Evolutionary conservation across 2,113 vertebrate genomes (phyloP), one percentile per base, ranked within the genome.

Genomic region (Pristiophorus japonicus): DNA sequence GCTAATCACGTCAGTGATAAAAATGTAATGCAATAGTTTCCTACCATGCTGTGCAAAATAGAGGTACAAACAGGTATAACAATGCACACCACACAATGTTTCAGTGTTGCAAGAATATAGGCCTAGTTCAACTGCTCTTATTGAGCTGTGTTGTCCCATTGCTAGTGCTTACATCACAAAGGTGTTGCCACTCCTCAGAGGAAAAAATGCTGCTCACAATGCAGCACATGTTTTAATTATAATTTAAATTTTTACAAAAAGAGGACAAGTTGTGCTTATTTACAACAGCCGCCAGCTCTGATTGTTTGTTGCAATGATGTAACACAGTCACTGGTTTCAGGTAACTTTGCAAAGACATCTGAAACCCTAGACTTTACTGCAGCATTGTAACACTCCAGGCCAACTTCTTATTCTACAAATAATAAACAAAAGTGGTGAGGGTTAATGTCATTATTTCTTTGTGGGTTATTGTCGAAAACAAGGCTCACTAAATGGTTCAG

Each of bases 201-300:
- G 12, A 59, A 90, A 59, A 59, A 59, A 1, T 51, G 87, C 47
- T 90, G 51, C 51, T 59, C 51, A 34, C 51, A 90, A 90, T 59
- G 10, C 87, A 90, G 87, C 51, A 34, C 24, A 38, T 62, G 55
- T n/a, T 91, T 24, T 34, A 62, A 90, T 62, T n/a, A 55, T 34
- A 90, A 90, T 87, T 87, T 87, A 8, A 87, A 47, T 59, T 91
- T n/a, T 62, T 91, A 62, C 27, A 91, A 20, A 51, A 47, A 51
- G 55, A 62, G 87, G 55, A 91, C 55, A 91, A 62, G 87, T n/a
- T 91, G 87, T 62, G 55, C 87, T 91, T 91, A 59, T 59, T 91
- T n/a, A 30, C 55, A 62, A 91, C 12, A 91, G 87, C 87, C 55
- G 51, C 87, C 51, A 91, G 30, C 51, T 91, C 55, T 62, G 51